A percentile compares a stretch with the other conserved stretches of the same genome.
Evolutionary conservation across 2,113 vertebrate species (phyloP).

Genomic region (Pseudolaguvia tuberculata): DNA sequence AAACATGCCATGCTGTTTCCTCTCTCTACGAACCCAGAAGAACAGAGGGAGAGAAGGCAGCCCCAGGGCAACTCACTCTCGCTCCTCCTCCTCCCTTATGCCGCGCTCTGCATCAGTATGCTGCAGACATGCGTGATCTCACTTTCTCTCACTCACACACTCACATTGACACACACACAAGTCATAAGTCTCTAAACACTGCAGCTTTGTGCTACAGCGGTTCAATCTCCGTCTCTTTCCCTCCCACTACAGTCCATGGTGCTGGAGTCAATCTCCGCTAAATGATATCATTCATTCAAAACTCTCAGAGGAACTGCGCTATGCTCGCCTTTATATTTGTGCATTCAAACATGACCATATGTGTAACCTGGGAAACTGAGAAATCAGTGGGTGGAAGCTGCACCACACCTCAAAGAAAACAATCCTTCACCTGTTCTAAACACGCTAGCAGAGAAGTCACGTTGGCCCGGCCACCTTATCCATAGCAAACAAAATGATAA

Average conservation of each 20-base stretch:
- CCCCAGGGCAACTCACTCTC: conserved; percentile 54
- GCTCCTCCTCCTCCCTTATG: conserved; percentile 40
- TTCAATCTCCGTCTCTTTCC: conserved; percentile 35
- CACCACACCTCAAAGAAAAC: conserved; percentile 11
- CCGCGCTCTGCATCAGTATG: conserved; percentile 58
- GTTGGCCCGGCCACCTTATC: neutral
- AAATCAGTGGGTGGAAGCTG: neutral
- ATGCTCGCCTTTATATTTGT: neutral
- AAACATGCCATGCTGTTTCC: conserved; percentile 41
- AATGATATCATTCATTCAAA: conserved; percentile 41
- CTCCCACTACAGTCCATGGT: conserved; percentile 45
- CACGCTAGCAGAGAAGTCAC: neutral
- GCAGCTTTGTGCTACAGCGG: conserved; percentile 55
- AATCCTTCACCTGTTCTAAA: conserved; percentile 6
- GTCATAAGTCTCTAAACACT: conserved; percentile 60
- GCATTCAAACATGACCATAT: conserved; percentile 4
- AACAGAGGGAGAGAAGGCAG: conserved; percentile 43
- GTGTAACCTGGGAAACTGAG: neutral
- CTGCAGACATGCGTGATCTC: conserved; percentile 50
- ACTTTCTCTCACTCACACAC: conserved; percentile 47
- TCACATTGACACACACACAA: conserved; percentile 31
- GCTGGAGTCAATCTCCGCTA: conserved; percentile 49
- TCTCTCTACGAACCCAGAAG: conserved; percentile 37
- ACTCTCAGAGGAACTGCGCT: neutral
- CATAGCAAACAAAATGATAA: conserved; percentile 10